A percentile compares a stretch with the other conserved stretches of the same genome.
These are phyloP conservation scores for Microdon myrmicae DNA, from an alignment of 2,888 invertebrate species.

Conservation along the genomic window DNA sequence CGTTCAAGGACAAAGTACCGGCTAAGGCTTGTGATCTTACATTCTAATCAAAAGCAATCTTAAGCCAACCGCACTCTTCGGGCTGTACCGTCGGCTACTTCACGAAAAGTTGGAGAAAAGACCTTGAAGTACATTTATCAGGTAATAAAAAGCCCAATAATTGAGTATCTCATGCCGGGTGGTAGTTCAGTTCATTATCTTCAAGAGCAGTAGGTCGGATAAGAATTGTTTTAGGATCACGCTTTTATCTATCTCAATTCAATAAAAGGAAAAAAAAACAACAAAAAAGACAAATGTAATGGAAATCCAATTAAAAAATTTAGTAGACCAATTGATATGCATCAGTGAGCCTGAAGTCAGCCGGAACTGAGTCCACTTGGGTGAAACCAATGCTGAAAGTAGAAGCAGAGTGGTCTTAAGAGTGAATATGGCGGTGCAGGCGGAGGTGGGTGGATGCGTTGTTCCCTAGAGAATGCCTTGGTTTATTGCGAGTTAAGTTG, in stretches of 20 bases:
- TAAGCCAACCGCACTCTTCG: too few relatives aligned
- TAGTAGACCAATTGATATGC: slow-evolving; percentile 49
- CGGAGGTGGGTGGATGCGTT: slow-evolving; percentile 1
- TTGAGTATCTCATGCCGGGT: neutral
- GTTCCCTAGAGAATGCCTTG: too few relatives aligned
- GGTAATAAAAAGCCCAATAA: neutral
- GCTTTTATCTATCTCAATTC: slow-evolving; percentile 26
- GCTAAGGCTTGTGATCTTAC: too few relatives aligned
- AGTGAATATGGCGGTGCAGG: neutral
- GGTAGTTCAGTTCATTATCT: neutral
- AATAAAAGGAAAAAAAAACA: slow-evolving; percentile 4
- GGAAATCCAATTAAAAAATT: slow-evolving; percentile 47
- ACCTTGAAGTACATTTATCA: slow-evolving; percentile 25
- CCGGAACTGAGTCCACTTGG: slow-evolving; percentile 25
- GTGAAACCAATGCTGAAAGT: too few relatives aligned
- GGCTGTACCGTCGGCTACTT: too few relatives aligned
- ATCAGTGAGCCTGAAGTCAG: slow-evolving; percentile 35
- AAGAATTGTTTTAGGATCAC: slow-evolving; percentile 20
- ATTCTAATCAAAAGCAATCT: too few relatives aligned
- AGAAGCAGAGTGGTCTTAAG: neutral
- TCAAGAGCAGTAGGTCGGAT: slow-evolving; percentile 21
- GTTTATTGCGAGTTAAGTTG: slow-evolving; percentile 18
- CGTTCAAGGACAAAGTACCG: too few relatives aligned
- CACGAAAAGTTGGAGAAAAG: slow-evolving; percentile 1
- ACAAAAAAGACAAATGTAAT: slow-evolving; percentile 3